Evolutionary conservation across 2,888 invertebrate genomes (phyloP), one percentile per base, ranked within the genome.

Genomic region (Xanthorhoe spadicearia): DNA sequence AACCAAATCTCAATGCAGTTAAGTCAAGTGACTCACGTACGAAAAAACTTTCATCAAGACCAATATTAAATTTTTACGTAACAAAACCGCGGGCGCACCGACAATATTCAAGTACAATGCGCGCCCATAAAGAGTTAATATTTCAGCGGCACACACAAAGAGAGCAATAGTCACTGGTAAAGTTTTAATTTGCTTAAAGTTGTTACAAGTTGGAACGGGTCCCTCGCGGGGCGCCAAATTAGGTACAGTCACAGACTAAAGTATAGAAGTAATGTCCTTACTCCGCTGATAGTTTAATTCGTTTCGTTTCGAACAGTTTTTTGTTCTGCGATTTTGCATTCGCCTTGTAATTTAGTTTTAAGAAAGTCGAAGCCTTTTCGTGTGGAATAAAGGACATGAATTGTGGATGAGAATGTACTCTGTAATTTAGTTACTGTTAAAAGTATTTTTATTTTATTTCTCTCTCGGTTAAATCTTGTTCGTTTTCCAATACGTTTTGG

Each of bases 161-260:
- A 84, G 84, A 86, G 87, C 90, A 87, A 89, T 91, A 90, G 90
- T 89, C 89, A 88, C 85, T 81, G 79, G 74, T 76, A 80, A 92
- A 93, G 87, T 92, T 93, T 93, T 92, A 92, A 93, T 93, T 93
- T 91, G 92, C 90, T 93, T 92, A 89, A 90, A 92, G 86, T 92
- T 91, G 91, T 90, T 88, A 88, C 89, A 88, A 92, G 82, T 92
- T 90, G 87, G 90, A 91, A 90, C 89, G 87, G 86, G 87, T 87
- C 92, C 89, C 89, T 84, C 75, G 89, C 84, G 86, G 88, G 85
- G 85, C 87, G 89, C 91, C 91, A 91, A 92, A 92, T 91, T 92
- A 89, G 87, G 86, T 88, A 88, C 85, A 85, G 87, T 83, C 79
- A 79, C 78, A 79, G 80, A 75, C 73, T 75, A 76, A 78, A 79